A percentile compares a stretch with the other conserved stretches of the same genome.
phyloP scores from a whole-genome alignment of 2,797 vertebrate genomes.

The Paratrypauchen microcephalus region DNA sequence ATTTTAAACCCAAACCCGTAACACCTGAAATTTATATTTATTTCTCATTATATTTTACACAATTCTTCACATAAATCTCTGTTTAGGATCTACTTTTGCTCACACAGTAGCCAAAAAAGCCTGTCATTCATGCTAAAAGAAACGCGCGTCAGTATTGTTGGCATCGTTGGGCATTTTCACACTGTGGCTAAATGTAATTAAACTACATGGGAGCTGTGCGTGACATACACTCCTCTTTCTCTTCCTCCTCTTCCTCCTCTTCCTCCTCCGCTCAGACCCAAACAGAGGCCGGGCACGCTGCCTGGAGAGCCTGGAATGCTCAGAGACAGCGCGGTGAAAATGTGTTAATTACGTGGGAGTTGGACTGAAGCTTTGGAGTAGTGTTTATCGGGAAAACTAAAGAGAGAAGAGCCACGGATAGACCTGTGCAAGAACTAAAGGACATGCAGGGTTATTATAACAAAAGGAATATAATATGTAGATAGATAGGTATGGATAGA shows the following conservation, averaged over 20 bases:
- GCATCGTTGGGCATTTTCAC: conserved; percentile 56
- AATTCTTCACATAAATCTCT: background rate
- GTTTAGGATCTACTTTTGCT: background rate
- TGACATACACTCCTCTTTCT: conserved; percentile 39
- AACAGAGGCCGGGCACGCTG: conserved; percentile 50
- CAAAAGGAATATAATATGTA: background rate
- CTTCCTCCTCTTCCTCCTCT: too few species aligned
- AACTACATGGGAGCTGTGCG: conserved; percentile 52
- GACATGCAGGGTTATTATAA: background rate
- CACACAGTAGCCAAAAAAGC: background rate
- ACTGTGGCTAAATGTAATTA: conserved; percentile 40
- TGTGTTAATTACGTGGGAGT: conserved; percentile 65
- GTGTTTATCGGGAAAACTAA: conserved; percentile 39
- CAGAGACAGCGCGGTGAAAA: conserved; percentile 46
- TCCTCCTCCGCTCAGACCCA: conserved; percentile 40
- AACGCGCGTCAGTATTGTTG: background rate
- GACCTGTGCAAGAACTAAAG: conserved; percentile 24
- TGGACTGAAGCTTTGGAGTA: conserved; percentile 41
- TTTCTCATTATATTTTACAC: too few species aligned
- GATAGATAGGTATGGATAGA: too few species aligned
- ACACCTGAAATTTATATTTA: background rate
- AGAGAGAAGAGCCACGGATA: conserved; percentile 22
- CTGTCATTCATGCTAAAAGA: conserved; percentile 11
- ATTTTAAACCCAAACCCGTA: background rate
- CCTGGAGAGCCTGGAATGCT: conserved; percentile 54